Evolutionary conservation across 92 coral and sea anemone species (phyloP).

Genomic region (Ricordea florida): DNA sequence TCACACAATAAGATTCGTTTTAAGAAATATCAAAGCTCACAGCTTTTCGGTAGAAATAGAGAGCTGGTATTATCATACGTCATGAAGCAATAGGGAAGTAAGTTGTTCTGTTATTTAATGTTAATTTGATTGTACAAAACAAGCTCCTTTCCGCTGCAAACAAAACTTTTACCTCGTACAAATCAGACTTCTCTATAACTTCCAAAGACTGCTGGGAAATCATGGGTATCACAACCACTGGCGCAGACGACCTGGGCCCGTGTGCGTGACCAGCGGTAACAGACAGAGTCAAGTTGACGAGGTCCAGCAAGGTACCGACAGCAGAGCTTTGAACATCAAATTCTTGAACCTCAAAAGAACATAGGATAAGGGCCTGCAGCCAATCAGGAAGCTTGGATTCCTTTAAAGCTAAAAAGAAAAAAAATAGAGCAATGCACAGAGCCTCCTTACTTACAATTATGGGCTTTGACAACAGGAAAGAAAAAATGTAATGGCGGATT

Average conservation of each 20-base stretch:
- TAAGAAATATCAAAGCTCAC: too few relatives aligned
- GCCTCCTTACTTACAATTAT: too few relatives aligned
- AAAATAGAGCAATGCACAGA: background rate
- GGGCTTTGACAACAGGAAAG: too few relatives aligned
- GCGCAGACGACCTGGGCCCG: slow-evolving; percentile 70
- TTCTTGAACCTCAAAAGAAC: slow-evolving; percentile 85
- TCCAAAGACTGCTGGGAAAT: slow-evolving; percentile 79
- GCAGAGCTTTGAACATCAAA: slow-evolving; percentile 95
- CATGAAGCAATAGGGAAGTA: too few relatives aligned
- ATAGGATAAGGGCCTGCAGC: slow-evolving; percentile 85
- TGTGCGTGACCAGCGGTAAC: slow-evolving; percentile 62
- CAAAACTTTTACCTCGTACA: slow-evolving; percentile 76
- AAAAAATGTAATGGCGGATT: too few relatives aligned
- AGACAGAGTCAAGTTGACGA: slow-evolving; percentile 90
- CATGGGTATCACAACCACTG: slow-evolving; percentile 95
- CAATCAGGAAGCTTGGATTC: slow-evolving; percentile 71
- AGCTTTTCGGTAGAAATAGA: too few relatives aligned
- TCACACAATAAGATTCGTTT: too few relatives aligned
- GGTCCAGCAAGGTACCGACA: slow-evolving; percentile 89
- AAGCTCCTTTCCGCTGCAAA: background rate
- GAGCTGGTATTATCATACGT: too few relatives aligned
- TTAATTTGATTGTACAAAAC: too few relatives aligned
- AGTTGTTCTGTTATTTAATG: too few relatives aligned
- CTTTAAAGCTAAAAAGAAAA: background rate
- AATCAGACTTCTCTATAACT: slow-evolving; percentile 82